Percentiles rank a stretch among this genome's conserved stretches.
Conservation (phyloP, 2,797 vertebrate species). For the Typhlichthys subterraneus region DNA sequence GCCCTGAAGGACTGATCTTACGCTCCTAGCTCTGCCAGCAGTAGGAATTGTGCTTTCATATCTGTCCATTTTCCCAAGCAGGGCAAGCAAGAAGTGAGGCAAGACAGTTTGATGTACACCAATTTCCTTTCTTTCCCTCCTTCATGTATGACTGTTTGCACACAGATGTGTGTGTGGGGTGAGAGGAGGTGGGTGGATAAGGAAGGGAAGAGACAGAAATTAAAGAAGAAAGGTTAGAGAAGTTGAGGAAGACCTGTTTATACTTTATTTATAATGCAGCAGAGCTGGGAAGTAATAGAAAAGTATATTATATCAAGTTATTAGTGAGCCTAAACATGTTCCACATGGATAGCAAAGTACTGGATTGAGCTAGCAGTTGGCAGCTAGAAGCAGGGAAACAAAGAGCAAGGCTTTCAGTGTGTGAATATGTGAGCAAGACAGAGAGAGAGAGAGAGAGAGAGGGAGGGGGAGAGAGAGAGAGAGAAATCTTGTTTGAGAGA, state of each 20-base stretch:
- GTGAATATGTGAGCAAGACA: background rate
- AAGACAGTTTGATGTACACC: background rate
- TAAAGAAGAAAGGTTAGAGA: too few species aligned
- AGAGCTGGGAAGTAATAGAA: too few species aligned
- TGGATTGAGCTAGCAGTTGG: too few species aligned
- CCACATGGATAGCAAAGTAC: conserved; percentile 12
- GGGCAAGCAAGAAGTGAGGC: too few species aligned
- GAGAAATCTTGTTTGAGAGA: conserved; percentile 17
- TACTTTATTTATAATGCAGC: too few species aligned
- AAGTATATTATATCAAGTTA: too few species aligned
- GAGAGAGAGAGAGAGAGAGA: background rate
- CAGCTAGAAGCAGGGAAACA: conserved; percentile 9
- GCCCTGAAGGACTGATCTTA: background rate
- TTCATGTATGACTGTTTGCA: background rate
- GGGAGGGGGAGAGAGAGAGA: conserved; percentile 1
- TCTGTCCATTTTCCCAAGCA: background rate
- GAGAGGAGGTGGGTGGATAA: too few species aligned
- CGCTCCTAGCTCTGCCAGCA: background rate
- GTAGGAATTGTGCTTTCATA: background rate
- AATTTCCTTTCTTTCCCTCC: background rate
- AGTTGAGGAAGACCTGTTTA: too few species aligned
- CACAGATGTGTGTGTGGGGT: too few species aligned
- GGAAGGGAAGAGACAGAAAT: too few species aligned
- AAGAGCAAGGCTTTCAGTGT: conserved; percentile 5
- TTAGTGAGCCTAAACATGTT: conserved; percentile 1